phyloP scores from a whole-genome alignment of 2,888 invertebrate genomes.

The Polydesmus complanatus region DNA sequence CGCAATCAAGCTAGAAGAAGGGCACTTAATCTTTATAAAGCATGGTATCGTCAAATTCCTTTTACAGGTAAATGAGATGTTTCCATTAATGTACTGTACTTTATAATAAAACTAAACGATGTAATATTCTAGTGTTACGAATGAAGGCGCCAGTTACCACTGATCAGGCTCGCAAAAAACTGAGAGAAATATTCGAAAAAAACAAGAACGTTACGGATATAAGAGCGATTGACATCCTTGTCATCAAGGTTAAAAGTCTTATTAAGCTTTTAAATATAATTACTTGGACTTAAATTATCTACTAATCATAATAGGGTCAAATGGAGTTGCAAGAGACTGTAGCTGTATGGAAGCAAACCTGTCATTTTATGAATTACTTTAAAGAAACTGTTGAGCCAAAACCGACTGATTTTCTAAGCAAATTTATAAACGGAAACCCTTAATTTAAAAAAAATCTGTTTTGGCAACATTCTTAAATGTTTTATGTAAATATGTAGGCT shows the following conservation, averaged over 20 bases:
- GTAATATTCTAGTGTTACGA: constrained; percentile 64
- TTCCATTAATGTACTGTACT: too few species aligned
- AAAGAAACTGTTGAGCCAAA: constrained; percentile 69
- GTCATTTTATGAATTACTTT: constrained; percentile 75
- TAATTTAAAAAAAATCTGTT: too few species aligned
- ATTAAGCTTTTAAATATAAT: background rate
- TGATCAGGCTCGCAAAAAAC: constrained; percentile 51
- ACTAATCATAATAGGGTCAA: constrained; percentile 53
- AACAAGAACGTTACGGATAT: constrained; percentile 67
- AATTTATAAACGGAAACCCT: constrained; percentile 55
- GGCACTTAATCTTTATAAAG: constrained; percentile 75
- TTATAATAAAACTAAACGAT: too few species aligned
- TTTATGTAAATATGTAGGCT: too few species aligned
- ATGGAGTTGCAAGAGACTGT: constrained; percentile 83
- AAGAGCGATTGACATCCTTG: constrained; percentile 76
- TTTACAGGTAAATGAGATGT: constrained; percentile 73
- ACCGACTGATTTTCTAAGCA: constrained; percentile 79
- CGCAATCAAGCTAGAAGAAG: constrained; percentile 61
- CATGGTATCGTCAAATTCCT: constrained; percentile 87
- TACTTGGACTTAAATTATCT: background rate
- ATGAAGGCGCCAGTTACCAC: constrained; percentile 67
- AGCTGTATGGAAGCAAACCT: constrained; percentile 76
- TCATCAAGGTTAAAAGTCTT: constrained; percentile 56
- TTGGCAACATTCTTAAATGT: too few species aligned
- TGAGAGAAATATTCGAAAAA: constrained; percentile 63